A percentile compares a stretch with the other conserved stretches of the same genome.
Evolutionary conservation across 1,140 invertebrate genomes (phyloP).

Genomic region (Orius insidiosus): DNA sequence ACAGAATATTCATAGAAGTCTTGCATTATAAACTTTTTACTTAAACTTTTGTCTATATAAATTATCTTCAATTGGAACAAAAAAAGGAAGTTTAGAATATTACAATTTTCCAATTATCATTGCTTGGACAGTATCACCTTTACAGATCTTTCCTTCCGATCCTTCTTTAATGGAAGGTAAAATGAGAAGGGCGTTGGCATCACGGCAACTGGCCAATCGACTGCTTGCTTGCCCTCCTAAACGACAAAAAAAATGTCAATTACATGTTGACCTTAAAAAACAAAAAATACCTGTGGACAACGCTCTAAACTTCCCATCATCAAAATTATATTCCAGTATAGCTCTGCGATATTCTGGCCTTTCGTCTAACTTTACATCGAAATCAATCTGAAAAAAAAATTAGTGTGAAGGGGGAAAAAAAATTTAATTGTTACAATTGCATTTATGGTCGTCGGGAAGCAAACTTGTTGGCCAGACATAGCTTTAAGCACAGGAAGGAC

Average conservation of each 20-base stretch:
- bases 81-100: no score
- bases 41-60: no score
- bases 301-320: no score
- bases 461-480: conserved; percentile 30
- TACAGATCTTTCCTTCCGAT: background rate
- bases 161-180: conserved; percentile 31
- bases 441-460: conserved; percentile 29
- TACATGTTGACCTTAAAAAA: no score
- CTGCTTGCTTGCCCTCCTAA: conserved; percentile 66
- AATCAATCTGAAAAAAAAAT: conserved; percentile 19
- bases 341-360: conserved; percentile 67
- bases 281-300: no score
- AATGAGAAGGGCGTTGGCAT: conserved; percentile 54
- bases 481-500: conserved; percentile 56
- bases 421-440: conserved; percentile 30
- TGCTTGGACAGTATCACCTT: background rate
- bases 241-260: no score
- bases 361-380: conserved; percentile 44
- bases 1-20: no score
- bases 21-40: no score
- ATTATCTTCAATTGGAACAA: no score
- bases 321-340: conserved; percentile 34
- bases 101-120: background rate
- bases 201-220: conserved; percentile 53
- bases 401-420: no score